A percentile compares a stretch with the other conserved stretches of the same genome.
Conservation (phyloP, 2,888 invertebrate genomes). For the Tubulanus polymorphus region DNA sequence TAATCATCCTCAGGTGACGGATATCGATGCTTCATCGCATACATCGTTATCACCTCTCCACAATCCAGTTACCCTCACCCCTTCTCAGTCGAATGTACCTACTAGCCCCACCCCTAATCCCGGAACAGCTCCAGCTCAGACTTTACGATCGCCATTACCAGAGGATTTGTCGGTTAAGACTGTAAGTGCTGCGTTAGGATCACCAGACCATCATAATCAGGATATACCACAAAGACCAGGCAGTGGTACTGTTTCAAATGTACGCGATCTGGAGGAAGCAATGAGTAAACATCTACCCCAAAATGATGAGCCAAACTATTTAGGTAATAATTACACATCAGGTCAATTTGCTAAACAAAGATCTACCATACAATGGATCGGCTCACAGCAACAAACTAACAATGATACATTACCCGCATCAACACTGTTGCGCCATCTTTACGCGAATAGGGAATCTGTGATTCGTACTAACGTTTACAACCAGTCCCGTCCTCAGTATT, state of each 20-base stretch:
- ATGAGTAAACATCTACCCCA: slow-evolving; percentile 87
- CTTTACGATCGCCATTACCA: slow-evolving; percentile 20
- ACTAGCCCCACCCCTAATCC: slow-evolving; percentile 14
- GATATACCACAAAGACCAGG: slow-evolving; percentile 1
- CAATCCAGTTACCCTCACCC: not conserved
- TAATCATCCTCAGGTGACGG: not conserved
- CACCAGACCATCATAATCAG: not conserved
- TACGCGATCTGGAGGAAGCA: slow-evolving; percentile 89
- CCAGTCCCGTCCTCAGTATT: slow-evolving; percentile 34
- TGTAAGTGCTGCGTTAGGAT: slow-evolving; percentile 2
- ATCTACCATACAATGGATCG: slow-evolving; percentile 82
- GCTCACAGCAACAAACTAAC: slow-evolving; percentile 58
- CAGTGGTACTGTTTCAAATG: slow-evolving; percentile 43
- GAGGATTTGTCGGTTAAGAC: slow-evolving; percentile 27
- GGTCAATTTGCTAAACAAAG: slow-evolving; percentile 25
- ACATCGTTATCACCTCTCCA: not conserved
- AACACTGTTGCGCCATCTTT: slow-evolving; percentile 81
- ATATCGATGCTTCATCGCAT: not conserved
- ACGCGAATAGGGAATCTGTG: slow-evolving; percentile 90
- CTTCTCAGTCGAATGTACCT: slow-evolving; percentile 9
- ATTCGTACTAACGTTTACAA: slow-evolving; percentile 72
- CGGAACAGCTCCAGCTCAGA: not conserved
- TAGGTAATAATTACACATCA: slow-evolving; percentile 1
- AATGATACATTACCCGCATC: slow-evolving; percentile 70
- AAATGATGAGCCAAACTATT: slow-evolving; percentile 17